Base-by-base conservation (phyloP, 1,140 invertebrate species). In the Thaumetopoea pityocampa region DNA sequence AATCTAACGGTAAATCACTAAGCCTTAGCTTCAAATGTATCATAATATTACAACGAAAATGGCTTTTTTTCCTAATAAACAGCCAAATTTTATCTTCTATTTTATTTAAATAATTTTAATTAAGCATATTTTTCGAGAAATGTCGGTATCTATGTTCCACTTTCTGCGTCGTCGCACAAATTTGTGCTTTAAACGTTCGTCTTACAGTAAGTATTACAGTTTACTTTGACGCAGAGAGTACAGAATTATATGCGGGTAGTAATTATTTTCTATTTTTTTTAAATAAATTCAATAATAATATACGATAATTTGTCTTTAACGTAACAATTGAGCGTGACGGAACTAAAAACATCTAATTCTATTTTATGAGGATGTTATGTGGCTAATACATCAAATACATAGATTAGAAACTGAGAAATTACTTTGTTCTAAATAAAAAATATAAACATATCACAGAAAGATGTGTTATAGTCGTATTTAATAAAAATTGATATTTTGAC, bases 381-480 rank as follows among this genome's bases (percentile, higher is more conserved):
- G 70, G 71, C 69, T 69, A 73, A 69, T 64, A 61, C 49, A 65
- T 60, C 14, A 30, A 6, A 32, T 9, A 36, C 15, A 44, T 5
- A 30, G 16, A 16, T 30, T 49, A 47, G 30, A 40, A 51, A 34
- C 37, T 50, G 48, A 12, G 32, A 53, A 55, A 62, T 40, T 52
- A 60, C 32, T 60, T 64, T 66, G 67, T 67, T 73, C 64, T 64
- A 68, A 58, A 65, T 49, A 70, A 56, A 52, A 61, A 62, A n/a
- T n/a, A n/a, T n/a, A n/a, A 62, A 55, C 46, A 67, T 76, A 79
- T 76, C 71, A 76, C 74, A 79, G 69, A 69, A 61, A 70, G 49
- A 66, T 32, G 59, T 45, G 51, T 53, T 56, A 51, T 51, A 50
- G 37, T 41, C 37, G 48, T 47, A 55, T 53, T 44, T 45, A 37